A percentile compares a stretch with the other conserved stretches of the same genome.
Evolutionary conservation across 2,113 vertebrate species (phyloP).

Genomic region (Epinephelus fuscoguttatus): DNA sequence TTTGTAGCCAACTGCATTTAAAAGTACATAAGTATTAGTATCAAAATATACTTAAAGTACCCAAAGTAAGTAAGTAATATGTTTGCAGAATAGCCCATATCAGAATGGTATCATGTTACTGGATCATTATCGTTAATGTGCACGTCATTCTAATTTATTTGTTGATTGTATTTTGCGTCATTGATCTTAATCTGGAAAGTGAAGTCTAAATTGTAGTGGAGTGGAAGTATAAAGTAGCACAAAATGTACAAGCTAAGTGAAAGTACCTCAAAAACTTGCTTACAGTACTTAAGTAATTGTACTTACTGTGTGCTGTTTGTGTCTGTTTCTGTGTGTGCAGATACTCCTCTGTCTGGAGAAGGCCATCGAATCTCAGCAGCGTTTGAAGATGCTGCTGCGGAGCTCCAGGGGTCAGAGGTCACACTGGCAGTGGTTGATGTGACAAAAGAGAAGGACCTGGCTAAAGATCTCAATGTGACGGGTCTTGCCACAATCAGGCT

Average conservation of each 20-base stretch:
- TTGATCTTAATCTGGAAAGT: too few species aligned
- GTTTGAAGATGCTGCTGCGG: slow-evolving; percentile 86
- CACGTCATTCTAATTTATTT: too few species aligned
- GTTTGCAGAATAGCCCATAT: neutral
- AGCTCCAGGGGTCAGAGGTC: slow-evolving; percentile 87
- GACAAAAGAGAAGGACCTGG: slow-evolving; percentile 86
- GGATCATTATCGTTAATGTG: neutral
- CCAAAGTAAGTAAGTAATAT: neutral
- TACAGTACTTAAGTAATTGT: neutral
- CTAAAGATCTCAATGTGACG: slow-evolving; percentile 84
- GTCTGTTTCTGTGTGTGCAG: slow-evolving; percentile 72
- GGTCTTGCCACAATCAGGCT: slow-evolving; percentile 85
- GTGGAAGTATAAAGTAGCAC: too few species aligned
- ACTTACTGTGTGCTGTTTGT: neutral
- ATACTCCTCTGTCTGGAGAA: slow-evolving; percentile 83
- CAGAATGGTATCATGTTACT: neutral
- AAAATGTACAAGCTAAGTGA: neutral
- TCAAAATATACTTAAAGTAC: neutral
- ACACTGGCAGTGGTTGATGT: slow-evolving; percentile 88
- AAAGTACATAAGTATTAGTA: too few species aligned
- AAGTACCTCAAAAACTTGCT: too few species aligned
- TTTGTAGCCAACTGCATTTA: too few species aligned
- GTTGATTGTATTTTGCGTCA: too few species aligned
- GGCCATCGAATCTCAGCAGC: slow-evolving; percentile 82
- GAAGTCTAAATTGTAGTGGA: too few species aligned